A percentile compares a stretch with the other conserved stretches of the same genome.
Conservation (phyloP, 1,140 invertebrate species). For the Theocolax elegans region DNA sequence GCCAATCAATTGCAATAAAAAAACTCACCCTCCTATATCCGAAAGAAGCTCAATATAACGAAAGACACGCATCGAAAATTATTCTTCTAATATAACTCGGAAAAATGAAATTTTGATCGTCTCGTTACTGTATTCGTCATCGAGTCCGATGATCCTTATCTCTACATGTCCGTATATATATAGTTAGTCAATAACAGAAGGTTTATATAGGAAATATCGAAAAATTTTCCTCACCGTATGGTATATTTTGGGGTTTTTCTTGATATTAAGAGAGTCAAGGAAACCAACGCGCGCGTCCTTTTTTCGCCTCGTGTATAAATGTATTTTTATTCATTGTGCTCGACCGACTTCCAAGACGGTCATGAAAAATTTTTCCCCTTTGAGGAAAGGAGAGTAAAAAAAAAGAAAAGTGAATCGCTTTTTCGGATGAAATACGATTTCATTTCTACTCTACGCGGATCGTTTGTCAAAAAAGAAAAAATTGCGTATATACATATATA, state of each 20-base stretch:
- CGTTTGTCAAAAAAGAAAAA: background rate
- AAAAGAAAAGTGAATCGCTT: conserved; percentile 21
- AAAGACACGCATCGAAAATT: no score
- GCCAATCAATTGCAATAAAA: no score
- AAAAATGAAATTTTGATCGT: conserved; percentile 2
- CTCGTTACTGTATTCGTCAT: background rate
- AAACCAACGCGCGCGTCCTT: no score
- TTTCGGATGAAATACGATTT: conserved; percentile 18
- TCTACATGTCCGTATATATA: no score
- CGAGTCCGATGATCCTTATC: no score
- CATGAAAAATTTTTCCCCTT: conserved; percentile 13
- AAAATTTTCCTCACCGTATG: background rate
- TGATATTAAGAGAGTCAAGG: no score
- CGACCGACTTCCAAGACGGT: background rate
- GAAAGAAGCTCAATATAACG: no score
- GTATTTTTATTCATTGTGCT: conserved; percentile 32
- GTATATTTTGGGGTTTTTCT: no score
- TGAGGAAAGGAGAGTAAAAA: background rate
- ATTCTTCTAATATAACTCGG: no score
- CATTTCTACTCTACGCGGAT: background rate
- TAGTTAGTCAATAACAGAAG: conserved; percentile 7
- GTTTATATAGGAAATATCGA: conserved; percentile 15
- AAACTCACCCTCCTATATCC: no score
- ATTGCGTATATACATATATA: no score
- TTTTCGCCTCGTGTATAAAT: background rate